Evolutionary conservation across 2,888 invertebrate species (phyloP).

Genomic region (Latheticus oryzae): DNA sequence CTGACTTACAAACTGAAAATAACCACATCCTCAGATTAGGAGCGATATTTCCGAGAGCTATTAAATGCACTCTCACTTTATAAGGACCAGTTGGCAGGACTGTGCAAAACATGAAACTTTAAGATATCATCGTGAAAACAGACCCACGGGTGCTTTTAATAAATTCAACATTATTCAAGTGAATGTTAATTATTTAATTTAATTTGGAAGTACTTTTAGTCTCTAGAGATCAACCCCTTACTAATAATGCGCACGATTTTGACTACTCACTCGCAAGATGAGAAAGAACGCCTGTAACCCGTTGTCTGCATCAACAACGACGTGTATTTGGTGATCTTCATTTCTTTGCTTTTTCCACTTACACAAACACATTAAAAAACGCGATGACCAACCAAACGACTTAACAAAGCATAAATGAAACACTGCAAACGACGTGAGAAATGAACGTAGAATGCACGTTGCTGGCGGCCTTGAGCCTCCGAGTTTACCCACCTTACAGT

Average conservation of each 20-base stretch:
- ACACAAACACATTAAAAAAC: too few species aligned
- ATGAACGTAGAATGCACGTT: constrained; percentile 11
- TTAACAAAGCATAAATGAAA: too few species aligned
- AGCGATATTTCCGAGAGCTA: constrained; percentile 51
- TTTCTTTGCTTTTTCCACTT: too few species aligned
- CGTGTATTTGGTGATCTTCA: constrained; percentile 81
- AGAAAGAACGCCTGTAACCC: constrained; percentile 65
- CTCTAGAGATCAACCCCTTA: not conserved
- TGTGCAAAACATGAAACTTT: constrained; percentile 14
- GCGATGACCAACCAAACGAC: too few species aligned
- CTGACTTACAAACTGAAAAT: constrained; percentile 55
- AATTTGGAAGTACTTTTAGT: constrained; percentile 53
- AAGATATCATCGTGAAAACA: constrained; percentile 40
- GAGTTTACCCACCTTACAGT: constrained; percentile 52
- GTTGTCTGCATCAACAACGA: constrained; percentile 76
- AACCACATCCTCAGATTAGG: constrained; percentile 54
- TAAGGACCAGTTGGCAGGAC: constrained; percentile 1
- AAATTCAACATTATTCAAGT: constrained; percentile 55
- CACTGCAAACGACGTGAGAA: constrained; percentile 22
- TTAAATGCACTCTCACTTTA: constrained; percentile 46
- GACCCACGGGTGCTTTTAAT: constrained; percentile 53
- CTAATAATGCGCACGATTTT: too few species aligned
- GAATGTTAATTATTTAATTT: constrained; percentile 62
- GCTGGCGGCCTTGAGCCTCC: constrained; percentile 16
- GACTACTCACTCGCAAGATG: constrained; percentile 57